A percentile compares a stretch with the other conserved stretches of the same genome.
These are phyloP conservation scores for Melipona beecheii DNA, from an alignment of 2,888 invertebrate genomes.

Conservation along the genomic window DNA sequence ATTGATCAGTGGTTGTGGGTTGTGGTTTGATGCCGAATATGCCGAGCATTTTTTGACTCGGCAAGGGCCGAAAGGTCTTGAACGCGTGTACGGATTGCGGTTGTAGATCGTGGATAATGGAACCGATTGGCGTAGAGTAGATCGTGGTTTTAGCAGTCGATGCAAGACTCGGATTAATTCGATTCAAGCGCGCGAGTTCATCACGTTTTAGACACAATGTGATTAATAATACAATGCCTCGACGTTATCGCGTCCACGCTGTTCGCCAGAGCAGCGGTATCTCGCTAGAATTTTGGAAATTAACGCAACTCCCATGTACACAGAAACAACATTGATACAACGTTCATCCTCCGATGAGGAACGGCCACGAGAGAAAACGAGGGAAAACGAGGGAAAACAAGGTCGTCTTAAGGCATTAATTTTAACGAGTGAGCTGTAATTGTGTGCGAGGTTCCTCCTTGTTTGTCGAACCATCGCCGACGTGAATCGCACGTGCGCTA, in stretches of 20 bases:
- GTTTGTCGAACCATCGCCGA: not conserved
- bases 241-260: no score
- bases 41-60: not conserved
- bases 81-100: not conserved
- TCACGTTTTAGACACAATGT: no score
- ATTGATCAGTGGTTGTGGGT: not conserved
- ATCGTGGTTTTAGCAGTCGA: not conserved
- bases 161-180: no score
- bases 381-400: no score
- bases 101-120: not conserved
- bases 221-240: no score
- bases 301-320: not conserved
- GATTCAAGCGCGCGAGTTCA: no score
- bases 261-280: no score
- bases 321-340: not conserved
- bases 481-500: slow-evolving; percentile 8
- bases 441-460: not conserved
- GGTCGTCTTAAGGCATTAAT: not conserved
- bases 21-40: not conserved
- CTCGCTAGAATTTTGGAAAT: no score
- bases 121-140: not conserved
- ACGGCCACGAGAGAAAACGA: not conserved
- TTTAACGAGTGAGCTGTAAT: slow-evolving; percentile 10
- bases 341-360: not conserved
- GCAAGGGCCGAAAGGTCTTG: not conserved